phyloP scores from a whole-genome alignment of 2,797 vertebrate species.

The Siniperca scherzeri region DNA sequence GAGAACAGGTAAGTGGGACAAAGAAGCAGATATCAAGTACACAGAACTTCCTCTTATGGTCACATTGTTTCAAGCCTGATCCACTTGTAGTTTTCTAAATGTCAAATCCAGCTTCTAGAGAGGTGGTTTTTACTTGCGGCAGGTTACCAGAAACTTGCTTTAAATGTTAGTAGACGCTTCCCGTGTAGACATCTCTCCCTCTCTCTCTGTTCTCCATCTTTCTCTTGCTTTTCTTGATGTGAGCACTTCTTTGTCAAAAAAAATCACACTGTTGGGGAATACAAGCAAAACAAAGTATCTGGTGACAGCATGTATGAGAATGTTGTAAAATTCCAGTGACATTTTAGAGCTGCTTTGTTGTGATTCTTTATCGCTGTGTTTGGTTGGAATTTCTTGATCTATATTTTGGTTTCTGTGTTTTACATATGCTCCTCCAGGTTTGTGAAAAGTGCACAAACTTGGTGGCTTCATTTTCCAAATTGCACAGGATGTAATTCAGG shows the following conservation, averaged over 20 bases:
- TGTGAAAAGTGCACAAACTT: no score
- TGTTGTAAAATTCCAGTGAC: neutral
- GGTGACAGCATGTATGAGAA: neutral
- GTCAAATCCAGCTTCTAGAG: neutral
- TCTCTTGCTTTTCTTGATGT: neutral
- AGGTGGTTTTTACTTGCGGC: neutral
- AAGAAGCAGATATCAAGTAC: no score
- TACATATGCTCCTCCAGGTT: no score
- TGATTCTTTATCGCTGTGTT: neutral
- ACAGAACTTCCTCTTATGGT: neutral
- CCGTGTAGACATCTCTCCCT: no score
- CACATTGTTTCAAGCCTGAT: neutral
- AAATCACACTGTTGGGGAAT: neutral
- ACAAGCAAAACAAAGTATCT: neutral
- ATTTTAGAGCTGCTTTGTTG: neutral
- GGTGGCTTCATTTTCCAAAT: no score
- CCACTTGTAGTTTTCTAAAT: neutral
- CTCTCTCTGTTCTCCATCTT: no score
- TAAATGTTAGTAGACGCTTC: no score
- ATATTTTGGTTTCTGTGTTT: no score
- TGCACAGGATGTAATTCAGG: no score
- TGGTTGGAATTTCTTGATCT: no score
- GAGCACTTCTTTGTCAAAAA: neutral
- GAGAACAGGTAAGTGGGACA: slow-evolving; percentile 90
- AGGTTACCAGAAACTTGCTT: neutral